phyloP scores from a whole-genome alignment of 2,888 invertebrate genomes.

The Smittia sp. region DNA sequence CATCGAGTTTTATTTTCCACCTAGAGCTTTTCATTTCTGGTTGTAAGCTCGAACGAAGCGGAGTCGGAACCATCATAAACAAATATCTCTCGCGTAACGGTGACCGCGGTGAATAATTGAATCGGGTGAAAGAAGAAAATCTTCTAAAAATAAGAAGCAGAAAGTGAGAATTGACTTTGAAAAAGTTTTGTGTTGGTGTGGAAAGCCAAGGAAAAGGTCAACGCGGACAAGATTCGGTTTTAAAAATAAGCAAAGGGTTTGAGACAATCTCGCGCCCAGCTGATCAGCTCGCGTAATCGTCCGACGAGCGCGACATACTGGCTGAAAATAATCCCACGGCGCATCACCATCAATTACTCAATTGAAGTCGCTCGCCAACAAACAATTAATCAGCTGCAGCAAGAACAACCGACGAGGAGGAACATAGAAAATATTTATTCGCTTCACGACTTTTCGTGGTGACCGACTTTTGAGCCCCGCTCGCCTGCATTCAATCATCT shows the following conservation, averaged over 20 bases:
- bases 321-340: constrained; percentile 15
- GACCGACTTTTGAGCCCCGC: not conserved
- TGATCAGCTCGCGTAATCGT: constrained; percentile 2
- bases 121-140: not conserved
- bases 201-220: constrained; percentile 15
- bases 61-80: not conserved
- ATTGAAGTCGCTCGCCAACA: not conserved
- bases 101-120: not conserved
- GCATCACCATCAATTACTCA: constrained; percentile 21
- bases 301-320: constrained; percentile 13
- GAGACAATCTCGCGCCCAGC: constrained; percentile 1
- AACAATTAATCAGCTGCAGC: not conserved
- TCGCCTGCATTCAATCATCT: not conserved
- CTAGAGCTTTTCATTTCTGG: not conserved
- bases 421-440: not conserved
- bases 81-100: not conserved
- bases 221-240: not conserved
- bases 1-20: constrained; percentile 1
- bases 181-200: constrained; percentile 1
- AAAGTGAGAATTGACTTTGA: constrained; percentile 32
- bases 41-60: not conserved
- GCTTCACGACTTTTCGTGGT: not conserved
- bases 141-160: constrained; percentile 37
- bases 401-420: not conserved
- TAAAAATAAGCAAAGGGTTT: not conserved